phyloP scores from a whole-genome alignment of 2,797 vertebrate genomes.

The Malacoraja senta region DNA sequence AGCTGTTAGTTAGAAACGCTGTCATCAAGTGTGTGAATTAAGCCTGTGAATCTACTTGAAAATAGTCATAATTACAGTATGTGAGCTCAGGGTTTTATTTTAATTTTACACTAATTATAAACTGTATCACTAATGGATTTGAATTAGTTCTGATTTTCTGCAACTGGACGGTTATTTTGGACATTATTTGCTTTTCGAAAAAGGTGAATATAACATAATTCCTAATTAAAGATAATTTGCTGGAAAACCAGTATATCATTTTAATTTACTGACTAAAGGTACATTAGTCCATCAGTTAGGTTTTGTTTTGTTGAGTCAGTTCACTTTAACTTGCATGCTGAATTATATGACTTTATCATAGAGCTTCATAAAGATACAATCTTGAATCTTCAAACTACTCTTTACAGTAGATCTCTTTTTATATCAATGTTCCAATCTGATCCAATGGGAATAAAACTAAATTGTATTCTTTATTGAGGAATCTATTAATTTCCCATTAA shows the following conservation, averaged over 20 bases:
- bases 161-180: background rate
- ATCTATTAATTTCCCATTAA: background rate
- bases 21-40: background rate
- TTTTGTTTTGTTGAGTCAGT: background rate
- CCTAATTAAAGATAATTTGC: conserved; percentile 16
- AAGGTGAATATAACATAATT: background rate
- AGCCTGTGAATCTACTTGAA: background rate
- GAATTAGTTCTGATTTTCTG: conserved; percentile 8
- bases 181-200: background rate
- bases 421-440: background rate
- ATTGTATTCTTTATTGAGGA: background rate
- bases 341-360: background rate
- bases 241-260: background rate
- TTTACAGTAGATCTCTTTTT: background rate
- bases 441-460: background rate
- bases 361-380: background rate
- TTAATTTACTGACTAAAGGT: background rate
- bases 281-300: conserved; percentile 2
- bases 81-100: background rate
- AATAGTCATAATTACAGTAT: background rate
- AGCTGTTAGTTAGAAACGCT: background rate
- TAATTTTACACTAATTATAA: conserved; percentile 23
- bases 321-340: background rate
- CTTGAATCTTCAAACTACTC: background rate
- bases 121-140: background rate